Evolutionary conservation across 2,113 vertebrate genomes (phyloP), one percentile per base, ranked within the genome.

Genomic region (Halcyon senegalensis): DNA sequence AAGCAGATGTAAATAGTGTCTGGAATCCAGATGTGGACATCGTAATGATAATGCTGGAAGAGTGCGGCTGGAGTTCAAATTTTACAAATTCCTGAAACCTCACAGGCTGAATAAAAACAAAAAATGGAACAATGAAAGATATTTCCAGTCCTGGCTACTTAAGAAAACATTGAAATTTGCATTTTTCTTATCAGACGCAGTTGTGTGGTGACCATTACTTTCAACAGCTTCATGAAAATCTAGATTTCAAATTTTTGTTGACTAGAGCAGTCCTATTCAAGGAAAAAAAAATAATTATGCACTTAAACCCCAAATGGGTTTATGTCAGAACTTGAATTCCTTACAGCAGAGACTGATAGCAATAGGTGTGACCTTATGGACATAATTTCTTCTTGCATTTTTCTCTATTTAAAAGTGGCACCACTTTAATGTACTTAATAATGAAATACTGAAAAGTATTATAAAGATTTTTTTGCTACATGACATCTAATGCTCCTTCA

Each of bases 11-110:
- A 70, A 76, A 72, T 70, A 31, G 79, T 67, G 74, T 97, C 97
- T 98, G 96, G 87, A 80, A 78, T 94, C 96, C 97, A 97, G 96
- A 98, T 97, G 97, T 96, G 87, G 48, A 96, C 86, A 68, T 44
- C 94, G 50, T 63, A 92, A 68, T 60, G 77, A 73, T 91, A 78
- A 84, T 68, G 39, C 46, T 93, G 85, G 59, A 95, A 94, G 37
- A 95, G 77, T 74, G 90, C 0, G 27, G 91, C 86, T 76, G 58
- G 73, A 94, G 86, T 90, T 93, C 90, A 97, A 23, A 79, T 93
- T 91, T 90, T 96, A 66, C 11, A 48, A 79, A 91, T 84, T 92
- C 89, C 59, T 90, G 59, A 93, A 96, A 94, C 55, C 72, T 92
- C 95, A 78, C 51, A 78, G 39, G 87, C 84, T 91, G 60, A 93